Evolutionary conservation across 64 coral and sea anemone species (phyloP).

Genomic region (Porites lutea): DNA sequence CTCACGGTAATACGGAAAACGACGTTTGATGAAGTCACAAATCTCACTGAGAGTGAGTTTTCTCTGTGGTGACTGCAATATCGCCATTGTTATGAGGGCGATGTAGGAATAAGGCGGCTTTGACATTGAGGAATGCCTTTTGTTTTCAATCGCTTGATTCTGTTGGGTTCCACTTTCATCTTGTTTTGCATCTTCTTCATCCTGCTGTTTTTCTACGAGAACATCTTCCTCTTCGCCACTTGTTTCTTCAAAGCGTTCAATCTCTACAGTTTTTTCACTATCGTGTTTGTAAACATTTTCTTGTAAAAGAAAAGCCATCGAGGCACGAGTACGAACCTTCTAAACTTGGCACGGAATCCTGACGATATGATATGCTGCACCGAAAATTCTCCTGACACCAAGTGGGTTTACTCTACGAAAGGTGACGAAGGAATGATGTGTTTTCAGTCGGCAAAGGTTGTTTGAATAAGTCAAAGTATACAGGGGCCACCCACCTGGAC

Average conservation of each 20-base stretch:
- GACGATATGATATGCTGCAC: neutral
- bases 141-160: slow-evolving; percentile 47
- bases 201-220: neutral
- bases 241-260: slow-evolving; percentile 26
- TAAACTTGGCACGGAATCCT: neutral
- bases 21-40: slow-evolving; percentile 96
- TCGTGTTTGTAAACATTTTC: neutral
- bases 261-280: neutral
- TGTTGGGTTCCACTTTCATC: slow-evolving; percentile 6
- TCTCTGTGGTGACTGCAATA: slow-evolving; percentile 92
- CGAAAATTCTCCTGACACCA: neutral
- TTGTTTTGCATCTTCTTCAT: slow-evolving; percentile 32
- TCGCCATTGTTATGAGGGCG: slow-evolving; percentile 96
- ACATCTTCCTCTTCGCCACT: slow-evolving; percentile 28
- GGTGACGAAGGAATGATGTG: slow-evolving; percentile 54
- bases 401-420: slow-evolving; percentile 10
- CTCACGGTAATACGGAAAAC: slow-evolving; percentile 97
- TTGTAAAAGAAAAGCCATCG: slow-evolving; percentile 28
- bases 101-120: slow-evolving; percentile 99
- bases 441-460: slow-evolving; percentile 66
- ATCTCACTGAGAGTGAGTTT: slow-evolving; percentile 99
- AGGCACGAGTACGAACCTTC: neutral
- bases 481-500: slow-evolving; percentile 85
- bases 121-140: slow-evolving; percentile 64
- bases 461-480: slow-evolving; percentile 79